These are phyloP conservation scores for Rhagium mordax DNA, from an alignment of 2,888 invertebrate species.

Conservation along the genomic window DNA sequence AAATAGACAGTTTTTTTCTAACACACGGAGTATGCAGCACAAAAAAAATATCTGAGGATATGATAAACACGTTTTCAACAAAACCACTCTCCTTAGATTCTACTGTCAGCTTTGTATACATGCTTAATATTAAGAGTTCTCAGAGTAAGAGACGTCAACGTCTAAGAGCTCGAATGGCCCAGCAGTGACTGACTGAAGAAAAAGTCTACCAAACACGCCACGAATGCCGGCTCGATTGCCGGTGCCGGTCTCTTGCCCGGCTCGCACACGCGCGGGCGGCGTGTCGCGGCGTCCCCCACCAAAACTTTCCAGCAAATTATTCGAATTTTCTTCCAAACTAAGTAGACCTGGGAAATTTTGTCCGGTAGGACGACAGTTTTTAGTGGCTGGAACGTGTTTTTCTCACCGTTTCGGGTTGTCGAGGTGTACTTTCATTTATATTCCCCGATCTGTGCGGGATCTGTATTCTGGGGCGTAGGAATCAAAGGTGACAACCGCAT, in stretches of 20 bases:
- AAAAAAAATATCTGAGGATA: slow-evolving; percentile 65
- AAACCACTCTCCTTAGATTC: slow-evolving; percentile 69
- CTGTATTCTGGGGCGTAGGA: slow-evolving; percentile 5
- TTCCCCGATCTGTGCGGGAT: not conserved
- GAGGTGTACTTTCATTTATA: slow-evolving; percentile 27
- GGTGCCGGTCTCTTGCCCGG: slow-evolving; percentile 34
- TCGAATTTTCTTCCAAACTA: slow-evolving; percentile 25
- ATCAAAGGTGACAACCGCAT: slow-evolving; percentile 21
- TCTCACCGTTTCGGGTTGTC: not conserved
- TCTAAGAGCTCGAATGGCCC: slow-evolving; percentile 62
- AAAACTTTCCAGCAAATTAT: slow-evolving; percentile 2
- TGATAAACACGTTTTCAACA: slow-evolving; percentile 64
- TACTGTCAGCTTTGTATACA: slow-evolving; percentile 69
- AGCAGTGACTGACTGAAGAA: slow-evolving; percentile 60
- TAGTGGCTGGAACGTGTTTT: not conserved
- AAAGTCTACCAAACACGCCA: slow-evolving; percentile 45
- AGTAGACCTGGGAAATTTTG: not conserved
- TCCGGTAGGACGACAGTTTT: not conserved
- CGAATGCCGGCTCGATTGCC: slow-evolving; percentile 53
- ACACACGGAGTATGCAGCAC: slow-evolving; percentile 69
- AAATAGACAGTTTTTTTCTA: slow-evolving; percentile 66
- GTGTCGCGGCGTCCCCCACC: not conserved
- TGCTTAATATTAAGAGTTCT: slow-evolving; percentile 60
- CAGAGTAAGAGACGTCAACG: slow-evolving; percentile 60
- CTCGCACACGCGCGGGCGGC: not conserved